Evolutionary conservation across 2,888 invertebrate species (phyloP), one percentile per base, ranked within the genome.

Genomic region (Hololepta plana): DNA sequence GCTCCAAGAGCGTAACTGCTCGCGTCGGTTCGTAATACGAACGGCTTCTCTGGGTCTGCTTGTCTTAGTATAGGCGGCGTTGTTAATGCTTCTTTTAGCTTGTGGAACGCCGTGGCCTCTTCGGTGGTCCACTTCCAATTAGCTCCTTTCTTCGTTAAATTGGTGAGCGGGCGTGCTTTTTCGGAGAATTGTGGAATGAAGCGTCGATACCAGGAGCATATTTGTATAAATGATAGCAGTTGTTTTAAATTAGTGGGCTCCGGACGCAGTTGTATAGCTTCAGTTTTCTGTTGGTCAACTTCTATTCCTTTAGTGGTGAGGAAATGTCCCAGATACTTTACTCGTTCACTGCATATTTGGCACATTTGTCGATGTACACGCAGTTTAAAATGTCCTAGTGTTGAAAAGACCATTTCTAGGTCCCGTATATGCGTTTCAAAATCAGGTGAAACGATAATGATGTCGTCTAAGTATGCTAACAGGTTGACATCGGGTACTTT

Each of bases 381-480:
- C 4, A 41, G 28, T 17, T 33, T 30, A 14, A 34, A 39, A 12
- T 26, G 9, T 20, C 23, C 12, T 15, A 39, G 15, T 13, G 30
- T 22, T 7, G 23, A 8, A 21, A 41, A 38, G 3, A 37, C 28
- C 19, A 4, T 8, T 12, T 20, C 9, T 7, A 42, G 26, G 24
- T 41, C 37, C 7, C 20, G 13, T 3, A 40, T 3, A 25, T 41
- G 38, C 23, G 36, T 24, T 5, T 39, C 32, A 20, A 39, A 40
- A 3, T 27, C 28, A 4, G 24, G 6, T 8, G 37, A 39, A 11
- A 40, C 7, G 2, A 43, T 13, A 7, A 43, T 38, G 4, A 42
- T 22, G 17, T 45, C 41, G 15, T 44, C 42, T 4, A 41, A 29
- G 23, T 42, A 44, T 2, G 31, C 36, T 2, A 42, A 23, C 3